A percentile compares a stretch with the other conserved stretches of the same genome.
These are phyloP conservation scores for Gadus chalcogrammus DNA, from an alignment of 2,113 vertebrate genomes.

Conservation along the genomic window DNA sequence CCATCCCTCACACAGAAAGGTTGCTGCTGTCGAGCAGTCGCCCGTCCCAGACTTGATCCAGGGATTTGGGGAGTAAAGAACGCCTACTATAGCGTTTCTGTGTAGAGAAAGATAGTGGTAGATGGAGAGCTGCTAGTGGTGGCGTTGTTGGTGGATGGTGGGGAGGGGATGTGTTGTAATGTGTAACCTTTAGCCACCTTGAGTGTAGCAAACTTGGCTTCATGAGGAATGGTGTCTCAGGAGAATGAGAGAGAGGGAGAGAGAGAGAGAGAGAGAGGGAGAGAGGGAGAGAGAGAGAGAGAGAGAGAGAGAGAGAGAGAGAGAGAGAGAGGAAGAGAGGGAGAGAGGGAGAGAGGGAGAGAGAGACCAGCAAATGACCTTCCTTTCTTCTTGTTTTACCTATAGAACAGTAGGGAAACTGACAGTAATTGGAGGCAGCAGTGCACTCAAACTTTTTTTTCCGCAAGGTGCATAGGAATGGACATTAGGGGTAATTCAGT, in stretches of 20 bases:
- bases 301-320: background rate
- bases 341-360: background rate
- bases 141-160: background rate
- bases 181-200: conserved; percentile 39
- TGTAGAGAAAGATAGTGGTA: too few relatives aligned
- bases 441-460: background rate
- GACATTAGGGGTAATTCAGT: too few relatives aligned
- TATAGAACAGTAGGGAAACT: conserved; percentile 31
- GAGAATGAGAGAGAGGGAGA: conserved; percentile 6
- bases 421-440: conserved; percentile 43
- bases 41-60: too few relatives aligned
- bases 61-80: too few relatives aligned
- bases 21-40: too few relatives aligned
- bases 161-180: background rate
- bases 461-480: background rate
- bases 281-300: background rate
- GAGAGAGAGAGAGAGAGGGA: background rate
- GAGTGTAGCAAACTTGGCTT: conserved; percentile 19
- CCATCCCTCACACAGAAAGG: too few relatives aligned
- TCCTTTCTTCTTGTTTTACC: conserved; percentile 29
- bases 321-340: background rate
- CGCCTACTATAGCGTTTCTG: too few relatives aligned
- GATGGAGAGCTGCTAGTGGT: too few relatives aligned
- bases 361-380: conserved; percentile 42
- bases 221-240: conserved; percentile 8